A percentile compares a stretch with the other conserved stretches of the same genome.
phyloP scores from a whole-genome alignment of 2,888 invertebrate species.

The Lithosia quadra region DNA sequence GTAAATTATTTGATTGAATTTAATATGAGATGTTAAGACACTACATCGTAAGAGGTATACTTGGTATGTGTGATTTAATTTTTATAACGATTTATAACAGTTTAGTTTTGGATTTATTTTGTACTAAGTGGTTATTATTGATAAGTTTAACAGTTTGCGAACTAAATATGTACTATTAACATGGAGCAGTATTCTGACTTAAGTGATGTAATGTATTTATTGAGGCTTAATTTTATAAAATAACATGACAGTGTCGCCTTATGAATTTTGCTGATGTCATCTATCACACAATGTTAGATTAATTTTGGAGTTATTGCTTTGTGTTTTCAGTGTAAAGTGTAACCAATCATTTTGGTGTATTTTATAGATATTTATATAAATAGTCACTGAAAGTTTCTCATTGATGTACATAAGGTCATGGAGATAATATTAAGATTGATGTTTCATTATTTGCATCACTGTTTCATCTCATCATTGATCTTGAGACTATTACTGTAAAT shows the following conservation, averaged over 20 bases:
- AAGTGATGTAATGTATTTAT: conserved; percentile 75
- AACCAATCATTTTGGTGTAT: conserved; percentile 67
- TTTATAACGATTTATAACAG: conserved; percentile 69
- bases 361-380: conserved; percentile 71
- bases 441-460: conserved; percentile 63
- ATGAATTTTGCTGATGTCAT: conserved; percentile 43
- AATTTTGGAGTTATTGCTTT: conserved; percentile 43
- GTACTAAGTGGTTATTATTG: conserved; percentile 59
- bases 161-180: conserved; percentile 57
- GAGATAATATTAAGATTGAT: conserved; percentile 62
- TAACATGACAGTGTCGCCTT: conserved; percentile 48
- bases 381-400: conserved; percentile 63
- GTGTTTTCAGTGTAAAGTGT: conserved; percentile 59
- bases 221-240: conserved; percentile 72
- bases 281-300: conserved; percentile 35
- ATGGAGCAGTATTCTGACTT: conserved; percentile 73
- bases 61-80: conserved; percentile 77
- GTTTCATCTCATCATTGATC: conserved; percentile 58
- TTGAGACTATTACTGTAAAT: conserved; percentile 69
- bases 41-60: conserved; percentile 66
- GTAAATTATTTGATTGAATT: conserved; percentile 83
- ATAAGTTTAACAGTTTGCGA: conserved; percentile 67
- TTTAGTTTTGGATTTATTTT: conserved; percentile 68
- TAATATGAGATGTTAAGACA: conserved; percentile 74
- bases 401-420: conserved; percentile 69